These are phyloP conservation scores for Elaeidobius kamerunicus DNA, from an alignment of 2,888 invertebrate genomes.

Conservation along the genomic window DNA sequence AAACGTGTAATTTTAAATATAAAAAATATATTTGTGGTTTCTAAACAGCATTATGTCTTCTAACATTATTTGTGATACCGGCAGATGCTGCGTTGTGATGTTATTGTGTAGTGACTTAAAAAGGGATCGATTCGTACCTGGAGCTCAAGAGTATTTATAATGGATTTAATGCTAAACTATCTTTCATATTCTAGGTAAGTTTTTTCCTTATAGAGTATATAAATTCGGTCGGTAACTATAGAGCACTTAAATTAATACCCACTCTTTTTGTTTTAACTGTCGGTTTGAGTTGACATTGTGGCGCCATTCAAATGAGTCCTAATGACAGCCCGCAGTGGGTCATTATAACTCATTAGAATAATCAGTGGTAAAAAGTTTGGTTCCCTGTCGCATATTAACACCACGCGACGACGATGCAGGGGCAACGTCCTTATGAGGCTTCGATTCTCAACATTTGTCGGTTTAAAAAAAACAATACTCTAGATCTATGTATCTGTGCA, in stretches of 20 bases:
- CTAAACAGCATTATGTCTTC: no score
- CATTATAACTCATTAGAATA: constrained; percentile 25
- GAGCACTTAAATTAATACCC: no score
- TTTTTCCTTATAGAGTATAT: no score
- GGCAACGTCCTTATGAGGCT: constrained; percentile 13
- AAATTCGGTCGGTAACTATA: no score
- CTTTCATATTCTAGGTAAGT: constrained; percentile 27
- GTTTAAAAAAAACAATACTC: no score
- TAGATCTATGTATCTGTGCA: no score
- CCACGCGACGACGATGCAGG: constrained; percentile 22
- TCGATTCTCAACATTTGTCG: constrained; percentile 2
- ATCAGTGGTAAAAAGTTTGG: constrained; percentile 9
- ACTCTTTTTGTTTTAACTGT: constrained; percentile 13
- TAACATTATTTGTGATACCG: no score
- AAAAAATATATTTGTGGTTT: no score
- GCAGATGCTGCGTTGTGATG: neutral
- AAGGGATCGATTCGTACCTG: no score
- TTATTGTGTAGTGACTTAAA: neutral
- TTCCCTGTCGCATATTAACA: constrained; percentile 12
- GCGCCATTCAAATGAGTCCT: constrained; percentile 4
- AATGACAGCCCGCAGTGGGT: constrained; percentile 25
- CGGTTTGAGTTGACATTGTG: constrained; percentile 9
- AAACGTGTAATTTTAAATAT: no score
- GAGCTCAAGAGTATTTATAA: no score
- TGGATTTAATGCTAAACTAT: constrained; percentile 23